These are phyloP conservation scores for Odiellus spinosus DNA, from an alignment of 2,888 invertebrate species.

Conservation along the genomic window DNA sequence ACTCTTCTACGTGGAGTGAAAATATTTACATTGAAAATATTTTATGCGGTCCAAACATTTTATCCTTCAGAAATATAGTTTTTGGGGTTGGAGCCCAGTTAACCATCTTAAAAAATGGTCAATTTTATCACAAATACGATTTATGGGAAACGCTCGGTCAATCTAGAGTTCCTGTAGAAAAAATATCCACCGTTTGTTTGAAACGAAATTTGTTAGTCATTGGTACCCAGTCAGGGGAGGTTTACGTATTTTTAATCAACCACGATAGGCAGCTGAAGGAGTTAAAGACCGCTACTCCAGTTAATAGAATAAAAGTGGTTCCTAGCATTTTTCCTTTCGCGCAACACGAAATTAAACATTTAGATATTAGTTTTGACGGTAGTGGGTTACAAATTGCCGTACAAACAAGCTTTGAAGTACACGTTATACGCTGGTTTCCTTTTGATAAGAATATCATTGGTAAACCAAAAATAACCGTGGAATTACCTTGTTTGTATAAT, in stretches of 20 bases:
- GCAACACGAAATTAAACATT: not conserved
- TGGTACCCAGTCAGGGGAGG: not conserved
- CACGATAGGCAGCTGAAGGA: not conserved
- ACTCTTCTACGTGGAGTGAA: not conserved
- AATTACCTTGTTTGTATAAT: not conserved
- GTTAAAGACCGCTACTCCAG: not conserved
- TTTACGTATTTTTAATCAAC: not conserved
- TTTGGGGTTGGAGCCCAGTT: not conserved
- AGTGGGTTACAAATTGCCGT: not conserved
- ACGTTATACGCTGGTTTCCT: not conserved
- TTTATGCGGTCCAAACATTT: not conserved
- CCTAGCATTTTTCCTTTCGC: not conserved
- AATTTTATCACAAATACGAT: conserved; percentile 1
- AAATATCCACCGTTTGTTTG: not conserved
- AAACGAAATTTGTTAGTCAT: not conserved
- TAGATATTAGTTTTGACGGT: conserved; percentile 1
- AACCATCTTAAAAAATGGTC: not conserved
- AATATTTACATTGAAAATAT: not conserved
- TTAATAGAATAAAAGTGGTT: not conserved
- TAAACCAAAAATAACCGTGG: not conserved
- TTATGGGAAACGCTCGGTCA: not conserved
- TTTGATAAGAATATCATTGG: not conserved
- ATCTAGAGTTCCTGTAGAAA: not conserved
- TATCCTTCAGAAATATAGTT: not conserved
- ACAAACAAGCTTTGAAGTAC: not conserved